Percentiles rank a stretch among this genome's conserved stretches.
Evolutionary conservation across 2,113 vertebrate genomes (phyloP).

Genomic region (Tychaedon coryphoeus): DNA sequence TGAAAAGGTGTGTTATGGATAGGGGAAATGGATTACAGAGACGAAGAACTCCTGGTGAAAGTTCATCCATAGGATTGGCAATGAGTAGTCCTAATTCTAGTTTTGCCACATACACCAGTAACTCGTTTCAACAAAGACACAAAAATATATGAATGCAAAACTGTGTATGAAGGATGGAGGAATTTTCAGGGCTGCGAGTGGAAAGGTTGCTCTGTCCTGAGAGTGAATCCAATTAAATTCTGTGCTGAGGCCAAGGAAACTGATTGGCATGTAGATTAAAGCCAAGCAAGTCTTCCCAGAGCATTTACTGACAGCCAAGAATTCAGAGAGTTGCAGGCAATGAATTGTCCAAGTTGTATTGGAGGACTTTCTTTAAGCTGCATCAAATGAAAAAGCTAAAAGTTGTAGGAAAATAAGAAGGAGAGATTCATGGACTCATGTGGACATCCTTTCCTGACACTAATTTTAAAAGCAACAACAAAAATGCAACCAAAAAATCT

Average conservation of each 20-base stretch:
- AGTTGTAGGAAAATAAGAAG: background rate
- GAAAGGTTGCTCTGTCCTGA: background rate
- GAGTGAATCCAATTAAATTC: background rate
- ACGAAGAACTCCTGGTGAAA: background rate
- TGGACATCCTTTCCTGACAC: background rate
- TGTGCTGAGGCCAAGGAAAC: background rate
- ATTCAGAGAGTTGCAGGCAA: background rate
- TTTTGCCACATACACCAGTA: background rate
- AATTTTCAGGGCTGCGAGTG: background rate
- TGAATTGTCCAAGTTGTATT: constrained; percentile 9
- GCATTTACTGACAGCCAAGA: background rate
- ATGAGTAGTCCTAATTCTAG: background rate
- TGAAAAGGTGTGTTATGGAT: background rate
- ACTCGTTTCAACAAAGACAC: background rate
- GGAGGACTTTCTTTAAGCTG: background rate
- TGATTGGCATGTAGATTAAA: background rate
- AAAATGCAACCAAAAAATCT: background rate
- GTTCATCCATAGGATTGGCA: background rate
- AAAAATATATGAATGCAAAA: background rate
- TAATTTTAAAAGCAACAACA: background rate
- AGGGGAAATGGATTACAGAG: background rate
- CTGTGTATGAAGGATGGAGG: background rate
- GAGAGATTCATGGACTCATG: background rate
- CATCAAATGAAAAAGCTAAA: background rate
- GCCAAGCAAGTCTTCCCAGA: background rate